Base-by-base conservation (phyloP, 2,113 vertebrate genomes). In the Sigmodon hispidus region DNA sequence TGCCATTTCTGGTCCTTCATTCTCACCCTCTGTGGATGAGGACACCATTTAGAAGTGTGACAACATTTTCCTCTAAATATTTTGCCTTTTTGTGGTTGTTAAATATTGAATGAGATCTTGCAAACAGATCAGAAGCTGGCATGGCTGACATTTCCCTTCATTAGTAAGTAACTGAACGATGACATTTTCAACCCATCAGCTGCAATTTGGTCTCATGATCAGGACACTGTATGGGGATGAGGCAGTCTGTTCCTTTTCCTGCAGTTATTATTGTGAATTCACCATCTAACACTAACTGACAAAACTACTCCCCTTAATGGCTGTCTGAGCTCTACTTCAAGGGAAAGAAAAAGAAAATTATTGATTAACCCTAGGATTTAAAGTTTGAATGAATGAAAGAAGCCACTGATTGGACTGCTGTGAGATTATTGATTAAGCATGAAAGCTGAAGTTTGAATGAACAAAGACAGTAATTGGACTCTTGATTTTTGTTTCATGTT, bases 71-170 rank as follows among this genome's bases (percentile, higher is more conserved):
- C 69, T 86, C 90, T 91, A 94, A 97, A 93, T 89, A 96, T 75
- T 97, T 91, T 94, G 81, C 97, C 88, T 92, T 97, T 96, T 96
- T 91, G 88, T 5, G 0, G 67, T 94, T 98, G 93, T 97, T 94
- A 97, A 94, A 92, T 96, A 90, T 94, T 89, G 94, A 96, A 77
- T 92, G 90, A 94, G 90, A 94, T 96, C 94, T 96, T 97, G 93
- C 92, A 96, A 89, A 91, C 40, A 84, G 92, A 91, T 17, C 40
- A 95, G 94, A 91, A 90, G 61, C 93, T 65, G 96, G 69, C 57
- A 73, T 80, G 92, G 95, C 89, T 97, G 97, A 95, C 96, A 96
- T 92, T 97, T 97, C 48, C 91, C 90, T 96, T 98, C 95, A 91
- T 97, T 97, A 98, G 96, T 63, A 80, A 97, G 93, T 90, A 95